A percentile compares a stretch with the other conserved stretches of the same genome.
Evolutionary conservation across 1,140 invertebrate genomes (phyloP).

Genomic region (Cyphomyrmex costatus): DNA sequence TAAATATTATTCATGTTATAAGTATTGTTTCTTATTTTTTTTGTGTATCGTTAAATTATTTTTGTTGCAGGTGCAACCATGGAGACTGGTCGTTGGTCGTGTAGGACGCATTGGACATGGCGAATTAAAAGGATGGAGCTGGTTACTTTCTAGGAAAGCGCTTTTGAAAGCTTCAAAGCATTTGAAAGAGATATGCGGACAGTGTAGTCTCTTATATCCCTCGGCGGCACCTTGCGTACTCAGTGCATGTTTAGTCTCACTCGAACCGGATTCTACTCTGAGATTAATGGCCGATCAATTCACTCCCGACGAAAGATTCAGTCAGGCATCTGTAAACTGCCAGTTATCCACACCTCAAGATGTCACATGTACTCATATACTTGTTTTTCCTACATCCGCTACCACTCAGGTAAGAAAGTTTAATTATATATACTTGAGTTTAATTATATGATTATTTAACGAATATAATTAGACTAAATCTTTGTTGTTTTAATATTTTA

Average conservation of each 20-base stretch:
- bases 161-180: conserved; percentile 95
- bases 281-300: conserved; percentile 98
- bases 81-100: conserved; percentile 98
- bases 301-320: conserved; percentile 96
- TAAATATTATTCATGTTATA: neutral
- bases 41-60: conserved; percentile 4
- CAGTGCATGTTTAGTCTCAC: conserved; percentile 98
- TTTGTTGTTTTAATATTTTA: conserved; percentile 80
- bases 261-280: conserved; percentile 97
- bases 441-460: conserved; percentile 13
- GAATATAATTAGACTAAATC: neutral
- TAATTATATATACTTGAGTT: neutral
- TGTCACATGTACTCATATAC: conserved; percentile 98
- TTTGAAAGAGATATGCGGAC: conserved; percentile 96
- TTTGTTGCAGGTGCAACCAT: conserved; percentile 90
- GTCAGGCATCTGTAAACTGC: conserved; percentile 93
- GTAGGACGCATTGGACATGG: conserved; percentile 98
- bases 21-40: neutral
- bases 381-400: conserved; percentile 99
- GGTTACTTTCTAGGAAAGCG: conserved; percentile 96
- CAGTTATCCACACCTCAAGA: conserved; percentile 96
- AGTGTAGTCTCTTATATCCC: conserved; percentile 94
- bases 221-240: conserved; percentile 95
- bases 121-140: conserved; percentile 98
- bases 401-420: conserved; percentile 93